Conservation (phyloP, 2,888 invertebrate genomes). For the Drosophila quasianomalipes region DNA sequence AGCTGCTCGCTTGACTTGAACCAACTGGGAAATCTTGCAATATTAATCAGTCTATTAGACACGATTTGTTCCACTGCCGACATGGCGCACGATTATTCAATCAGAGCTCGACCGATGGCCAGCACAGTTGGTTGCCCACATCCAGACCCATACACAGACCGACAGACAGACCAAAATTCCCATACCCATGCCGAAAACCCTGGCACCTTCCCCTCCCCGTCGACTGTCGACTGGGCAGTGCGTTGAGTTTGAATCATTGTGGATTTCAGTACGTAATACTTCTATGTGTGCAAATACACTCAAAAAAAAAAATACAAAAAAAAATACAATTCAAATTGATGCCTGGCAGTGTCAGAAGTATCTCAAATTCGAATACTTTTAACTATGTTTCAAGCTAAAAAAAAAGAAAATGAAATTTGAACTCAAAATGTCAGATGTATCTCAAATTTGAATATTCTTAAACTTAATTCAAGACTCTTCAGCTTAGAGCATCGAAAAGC, state of each 20-base stretch:
- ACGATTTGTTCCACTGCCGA: constrained; percentile 76
- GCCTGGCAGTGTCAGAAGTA: neutral
- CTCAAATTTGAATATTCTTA: neutral
- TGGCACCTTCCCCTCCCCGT: too few species aligned
- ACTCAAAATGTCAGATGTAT: neutral
- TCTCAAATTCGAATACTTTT: neutral
- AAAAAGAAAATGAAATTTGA: neutral
- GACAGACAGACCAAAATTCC: neutral
- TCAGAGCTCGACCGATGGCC: constrained; percentile 53
- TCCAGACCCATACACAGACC: neutral
- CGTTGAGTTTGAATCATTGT: constrained; percentile 5
- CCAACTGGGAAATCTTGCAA: constrained; percentile 68
- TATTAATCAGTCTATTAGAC: constrained; percentile 83
- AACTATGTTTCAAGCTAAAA: neutral
- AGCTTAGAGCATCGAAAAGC: rapidly evolving
- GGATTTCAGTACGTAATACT: neutral
- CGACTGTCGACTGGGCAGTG: constrained; percentile 4
- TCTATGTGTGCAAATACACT: neutral
- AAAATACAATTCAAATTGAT: neutral
- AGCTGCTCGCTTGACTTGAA: constrained; percentile 58
- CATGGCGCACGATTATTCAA: constrained; percentile 75
- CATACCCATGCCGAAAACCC: neutral
- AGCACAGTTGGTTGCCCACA: constrained; percentile 60
- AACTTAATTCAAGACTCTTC: neutral
- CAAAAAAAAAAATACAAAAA: neutral